phyloP scores from a whole-genome alignment of 2,888 invertebrate genomes.

The Amiota communis region DNA sequence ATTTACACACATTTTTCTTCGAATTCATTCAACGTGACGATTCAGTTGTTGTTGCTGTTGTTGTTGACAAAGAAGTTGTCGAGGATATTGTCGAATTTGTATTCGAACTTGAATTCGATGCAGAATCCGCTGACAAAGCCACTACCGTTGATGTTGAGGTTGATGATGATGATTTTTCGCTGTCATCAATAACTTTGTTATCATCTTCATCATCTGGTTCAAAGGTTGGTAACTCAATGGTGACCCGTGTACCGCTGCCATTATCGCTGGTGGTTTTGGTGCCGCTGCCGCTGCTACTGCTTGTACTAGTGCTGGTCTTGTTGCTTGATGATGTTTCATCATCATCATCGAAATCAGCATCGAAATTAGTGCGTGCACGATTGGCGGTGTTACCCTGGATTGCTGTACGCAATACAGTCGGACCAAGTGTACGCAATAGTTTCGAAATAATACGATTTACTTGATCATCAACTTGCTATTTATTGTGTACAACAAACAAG shows the following conservation, averaged over 20 bases:
- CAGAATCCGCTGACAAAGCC: too few species aligned
- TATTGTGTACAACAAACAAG: conserved; percentile 70
- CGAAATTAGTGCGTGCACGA: conserved; percentile 72
- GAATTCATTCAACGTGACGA: neutral
- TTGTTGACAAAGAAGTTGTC: conserved; percentile 32
- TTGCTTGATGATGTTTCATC: conserved; percentile 69
- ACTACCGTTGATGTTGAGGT: conserved; percentile 29
- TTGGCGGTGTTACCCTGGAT: conserved; percentile 70
- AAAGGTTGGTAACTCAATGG: conserved; percentile 80
- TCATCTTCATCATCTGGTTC: conserved; percentile 78
- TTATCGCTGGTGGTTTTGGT: conserved; percentile 43
- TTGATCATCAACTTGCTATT: conserved; percentile 73
- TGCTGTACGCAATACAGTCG: conserved; percentile 76
- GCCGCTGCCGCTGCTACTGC: conserved; percentile 52
- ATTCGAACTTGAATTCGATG: too few species aligned
- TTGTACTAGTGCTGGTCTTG: conserved; percentile 28
- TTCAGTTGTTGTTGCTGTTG: conserved; percentile 36
- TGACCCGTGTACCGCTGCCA: conserved; percentile 75
- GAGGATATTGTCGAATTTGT: neutral
- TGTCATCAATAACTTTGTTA: conserved; percentile 64
- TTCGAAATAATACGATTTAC: conserved; percentile 71
- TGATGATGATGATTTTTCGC: conserved; percentile 3
- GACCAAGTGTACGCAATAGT: conserved; percentile 84
- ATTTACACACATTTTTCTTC: conserved; percentile 43
- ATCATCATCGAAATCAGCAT: conserved; percentile 75